phyloP scores from a whole-genome alignment of 2,113 vertebrate genomes.

The Perca flavescens region DNA sequence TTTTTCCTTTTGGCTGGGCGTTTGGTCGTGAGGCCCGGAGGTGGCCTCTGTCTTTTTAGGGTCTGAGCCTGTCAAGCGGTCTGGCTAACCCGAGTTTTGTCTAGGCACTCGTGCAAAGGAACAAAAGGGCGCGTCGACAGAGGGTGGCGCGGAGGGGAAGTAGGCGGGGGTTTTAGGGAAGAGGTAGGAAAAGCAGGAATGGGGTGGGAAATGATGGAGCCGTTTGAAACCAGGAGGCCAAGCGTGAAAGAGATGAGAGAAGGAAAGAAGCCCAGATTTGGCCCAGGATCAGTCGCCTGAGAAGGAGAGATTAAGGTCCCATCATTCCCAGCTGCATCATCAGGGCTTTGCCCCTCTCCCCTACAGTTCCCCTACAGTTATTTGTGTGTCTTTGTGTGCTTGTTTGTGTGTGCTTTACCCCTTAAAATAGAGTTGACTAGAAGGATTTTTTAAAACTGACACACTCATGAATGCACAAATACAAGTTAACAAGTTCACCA shows the following conservation, averaged over 20 bases:
- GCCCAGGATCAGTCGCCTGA: slow-evolving; percentile 75
- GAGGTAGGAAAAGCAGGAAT: slow-evolving; percentile 42
- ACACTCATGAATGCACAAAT: not conserved
- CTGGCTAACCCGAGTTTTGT: slow-evolving; percentile 50
- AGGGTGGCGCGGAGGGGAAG: slow-evolving; percentile 7
- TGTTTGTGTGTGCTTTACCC: slow-evolving; percentile 23
- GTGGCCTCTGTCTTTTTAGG: slow-evolving; percentile 22
- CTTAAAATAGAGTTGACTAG: not conserved
- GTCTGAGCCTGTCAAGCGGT: slow-evolving; percentile 42
- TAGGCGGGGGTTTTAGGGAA: slow-evolving; percentile 44
- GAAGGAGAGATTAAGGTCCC: slow-evolving; percentile 77
- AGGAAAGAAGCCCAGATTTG: slow-evolving; percentile 73
- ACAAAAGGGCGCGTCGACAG: slow-evolving; percentile 59
- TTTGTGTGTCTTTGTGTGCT: slow-evolving; percentile 28
- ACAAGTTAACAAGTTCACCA: slow-evolving; percentile 10
- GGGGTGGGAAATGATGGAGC: slow-evolving; percentile 54
- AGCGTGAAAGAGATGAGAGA: slow-evolving; percentile 69
- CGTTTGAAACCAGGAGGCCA: slow-evolving; percentile 74
- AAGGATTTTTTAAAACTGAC: slow-evolving; percentile 3
- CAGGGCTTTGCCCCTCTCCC: slow-evolving; percentile 52
- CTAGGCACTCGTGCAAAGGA: slow-evolving; percentile 55
- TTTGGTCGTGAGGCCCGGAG: slow-evolving; percentile 11
- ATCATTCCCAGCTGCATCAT: slow-evolving; percentile 75
- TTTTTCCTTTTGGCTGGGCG: not conserved
- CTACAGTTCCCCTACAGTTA: slow-evolving; percentile 34